A percentile compares a stretch with the other conserved stretches of the same genome.
These are phyloP conservation scores for Montipora foliosa DNA, from an alignment of 64 coral and sea anemone genomes.

Conservation along the genomic window DNA sequence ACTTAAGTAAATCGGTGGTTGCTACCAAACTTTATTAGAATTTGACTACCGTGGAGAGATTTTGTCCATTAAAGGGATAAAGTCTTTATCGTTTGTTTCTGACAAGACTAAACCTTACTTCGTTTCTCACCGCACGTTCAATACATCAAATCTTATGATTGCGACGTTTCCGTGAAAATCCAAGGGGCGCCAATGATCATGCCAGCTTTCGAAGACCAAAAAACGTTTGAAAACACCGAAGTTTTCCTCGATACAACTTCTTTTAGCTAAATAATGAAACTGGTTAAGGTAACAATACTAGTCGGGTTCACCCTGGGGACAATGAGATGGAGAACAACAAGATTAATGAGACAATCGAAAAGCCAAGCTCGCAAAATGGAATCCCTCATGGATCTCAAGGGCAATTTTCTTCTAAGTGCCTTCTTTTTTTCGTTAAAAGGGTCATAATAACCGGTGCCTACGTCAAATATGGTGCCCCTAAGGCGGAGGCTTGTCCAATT, in stretches of 20 bases:
- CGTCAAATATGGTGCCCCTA: conserved; percentile 45
- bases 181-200: background rate
- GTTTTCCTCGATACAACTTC: background rate
- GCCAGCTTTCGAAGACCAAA: background rate
- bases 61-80: background rate
- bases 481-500: conserved; percentile 44
- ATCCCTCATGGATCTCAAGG: background rate
- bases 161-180: background rate
- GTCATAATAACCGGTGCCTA: conserved; percentile 37
- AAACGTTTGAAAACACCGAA: background rate
- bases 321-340: background rate
- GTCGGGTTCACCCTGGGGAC: background rate
- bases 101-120: background rate
- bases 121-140: background rate
- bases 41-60: background rate
- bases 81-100: background rate
- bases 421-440: conserved; percentile 34
- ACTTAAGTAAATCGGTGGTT: background rate
- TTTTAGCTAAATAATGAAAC: background rate
- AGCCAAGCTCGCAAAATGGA: background rate
- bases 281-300: conserved; percentile 22
- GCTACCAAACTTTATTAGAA: background rate
- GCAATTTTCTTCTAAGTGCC: conserved; percentile 37
- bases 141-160: background rate
- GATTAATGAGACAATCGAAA: background rate